Evolutionary conservation across 2,797 vertebrate species (phyloP).

Genomic region (Thamnophis elegans): DNA sequence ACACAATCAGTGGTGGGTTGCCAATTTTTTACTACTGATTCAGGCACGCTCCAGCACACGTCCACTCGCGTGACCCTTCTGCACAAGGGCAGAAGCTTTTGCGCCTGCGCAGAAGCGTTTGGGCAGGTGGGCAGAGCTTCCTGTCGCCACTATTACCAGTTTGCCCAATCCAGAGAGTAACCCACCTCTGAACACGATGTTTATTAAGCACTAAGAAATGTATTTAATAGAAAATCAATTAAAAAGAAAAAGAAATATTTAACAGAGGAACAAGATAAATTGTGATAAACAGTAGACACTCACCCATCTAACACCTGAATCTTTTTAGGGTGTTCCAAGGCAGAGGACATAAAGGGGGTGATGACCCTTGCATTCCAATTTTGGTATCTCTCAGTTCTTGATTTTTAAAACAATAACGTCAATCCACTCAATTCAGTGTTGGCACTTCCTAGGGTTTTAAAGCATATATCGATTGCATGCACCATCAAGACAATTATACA

Average conservation of each 20-base stretch:
- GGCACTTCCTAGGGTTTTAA: not conserved
- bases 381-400: not conserved
- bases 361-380: not conserved
- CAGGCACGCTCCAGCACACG: no score
- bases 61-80: no score
- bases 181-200: no score
- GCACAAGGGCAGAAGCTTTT: no score
- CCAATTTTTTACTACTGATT: no score
- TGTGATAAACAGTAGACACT: not conserved
- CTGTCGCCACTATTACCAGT: no score
- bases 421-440: not conserved
- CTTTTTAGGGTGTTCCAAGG: not conserved
- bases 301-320: not conserved
- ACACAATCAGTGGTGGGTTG: no score
- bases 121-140: no score
- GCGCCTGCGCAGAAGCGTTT: no score
- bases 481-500: not conserved
- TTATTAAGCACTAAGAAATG: no score
- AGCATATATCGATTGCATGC: not conserved
- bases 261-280: not conserved
- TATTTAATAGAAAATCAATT: no score
- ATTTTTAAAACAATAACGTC: not conserved
- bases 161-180: no score
- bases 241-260: not conserved
- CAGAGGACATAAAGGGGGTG: not conserved